These are phyloP conservation scores for Promerops cafer DNA, from an alignment of 2,113 vertebrate species.

Conservation along the genomic window DNA sequence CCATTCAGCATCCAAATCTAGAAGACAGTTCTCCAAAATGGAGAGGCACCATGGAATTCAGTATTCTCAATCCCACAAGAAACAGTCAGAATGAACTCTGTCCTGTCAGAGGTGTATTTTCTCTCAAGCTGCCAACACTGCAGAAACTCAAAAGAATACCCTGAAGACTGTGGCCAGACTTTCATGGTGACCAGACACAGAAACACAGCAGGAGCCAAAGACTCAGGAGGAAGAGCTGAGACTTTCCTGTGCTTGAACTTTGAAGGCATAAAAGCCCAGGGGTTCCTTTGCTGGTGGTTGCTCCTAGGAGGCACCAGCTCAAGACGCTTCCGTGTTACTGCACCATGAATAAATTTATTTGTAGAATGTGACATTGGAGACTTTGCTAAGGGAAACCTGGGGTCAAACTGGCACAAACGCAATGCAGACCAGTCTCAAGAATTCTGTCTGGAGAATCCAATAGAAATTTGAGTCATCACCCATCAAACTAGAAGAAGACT, in stretches of 20 bases:
- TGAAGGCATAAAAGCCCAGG: neutral
- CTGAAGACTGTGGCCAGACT: neutral
- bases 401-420: neutral
- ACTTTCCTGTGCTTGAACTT: neutral
- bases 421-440: neutral
- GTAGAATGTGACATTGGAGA: neutral
- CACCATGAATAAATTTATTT: neutral
- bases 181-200: neutral
- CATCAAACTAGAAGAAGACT: neutral
- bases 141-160: neutral
- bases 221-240: neutral
- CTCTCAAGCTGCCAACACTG: neutral
- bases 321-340: neutral
- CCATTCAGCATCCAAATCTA: neutral
- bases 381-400: neutral
- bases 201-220: neutral
- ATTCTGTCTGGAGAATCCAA: neutral
- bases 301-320: neutral
- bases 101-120: neutral
- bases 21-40: neutral
- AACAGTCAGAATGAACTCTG: neutral
- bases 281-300: neutral
- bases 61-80: neutral
- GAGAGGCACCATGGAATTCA: neutral
- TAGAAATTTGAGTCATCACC: neutral